These are phyloP conservation scores for Takifugu flavidus DNA, from an alignment of 2,113 vertebrate genomes.

Conservation along the genomic window DNA sequence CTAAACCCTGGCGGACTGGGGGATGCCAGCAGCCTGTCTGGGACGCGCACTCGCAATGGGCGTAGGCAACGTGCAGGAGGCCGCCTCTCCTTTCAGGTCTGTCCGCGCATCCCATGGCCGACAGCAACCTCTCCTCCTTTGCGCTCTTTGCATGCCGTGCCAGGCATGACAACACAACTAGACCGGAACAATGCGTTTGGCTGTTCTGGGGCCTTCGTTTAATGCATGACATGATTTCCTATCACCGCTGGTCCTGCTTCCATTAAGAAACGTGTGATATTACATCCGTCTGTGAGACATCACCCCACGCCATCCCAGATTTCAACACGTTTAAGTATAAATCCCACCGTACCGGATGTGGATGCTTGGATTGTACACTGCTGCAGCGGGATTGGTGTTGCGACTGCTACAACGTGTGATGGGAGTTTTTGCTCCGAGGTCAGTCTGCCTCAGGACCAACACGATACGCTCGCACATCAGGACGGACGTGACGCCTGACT, in stretches of 20 bases:
- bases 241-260: conserved; percentile 27
- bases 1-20: conserved; percentile 39
- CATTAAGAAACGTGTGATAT: conserved; percentile 14
- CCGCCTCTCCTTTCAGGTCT: conserved; percentile 1
- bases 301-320: neutral
- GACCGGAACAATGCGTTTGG: conserved; percentile 70
- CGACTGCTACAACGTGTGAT: conserved; percentile 69
- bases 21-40: conserved; percentile 25
- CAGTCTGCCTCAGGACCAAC: conserved; percentile 45
- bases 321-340: too few species aligned
- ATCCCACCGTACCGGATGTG: too few species aligned
- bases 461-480: conserved; percentile 65
- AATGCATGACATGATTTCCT: conserved; percentile 56
- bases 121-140: conserved; percentile 18
- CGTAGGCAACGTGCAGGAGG: conserved; percentile 50
- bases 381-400: conserved; percentile 50
- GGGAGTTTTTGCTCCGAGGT: conserved; percentile 49
- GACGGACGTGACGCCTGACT: conserved; percentile 58
- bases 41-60: conserved; percentile 66
- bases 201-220: conserved; percentile 57
- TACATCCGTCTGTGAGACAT: neutral
- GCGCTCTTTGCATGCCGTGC: conserved; percentile 34
- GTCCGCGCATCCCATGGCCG: conserved; percentile 25
- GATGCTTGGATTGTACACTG: neutral
- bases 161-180: conserved; percentile 57